phyloP scores from a whole-genome alignment of 2,888 invertebrate genomes.

The Chrysomela aeneicollis region DNA sequence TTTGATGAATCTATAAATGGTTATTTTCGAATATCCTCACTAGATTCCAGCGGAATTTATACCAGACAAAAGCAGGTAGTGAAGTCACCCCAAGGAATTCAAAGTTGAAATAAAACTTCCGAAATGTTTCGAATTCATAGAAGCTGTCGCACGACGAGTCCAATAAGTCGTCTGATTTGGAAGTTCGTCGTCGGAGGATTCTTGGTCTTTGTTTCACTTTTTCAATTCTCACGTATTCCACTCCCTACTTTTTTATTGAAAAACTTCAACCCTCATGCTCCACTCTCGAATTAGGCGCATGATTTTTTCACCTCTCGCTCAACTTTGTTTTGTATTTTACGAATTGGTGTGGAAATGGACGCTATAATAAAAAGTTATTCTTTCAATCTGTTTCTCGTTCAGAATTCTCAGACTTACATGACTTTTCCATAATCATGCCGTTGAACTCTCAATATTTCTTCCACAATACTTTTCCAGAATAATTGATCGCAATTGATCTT shows the following conservation, averaged over 20 bases:
- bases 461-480: no score
- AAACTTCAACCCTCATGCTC: slow-evolving; percentile 30
- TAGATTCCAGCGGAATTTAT: no score
- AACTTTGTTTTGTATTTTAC: background rate
- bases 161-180: slow-evolving; percentile 25
- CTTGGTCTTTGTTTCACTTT: slow-evolving; percentile 39
- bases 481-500: no score
- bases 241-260: slow-evolving; percentile 35
- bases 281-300: slow-evolving; percentile 29
- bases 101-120: background rate
- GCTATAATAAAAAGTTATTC: background rate
- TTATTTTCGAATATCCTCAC: no score
- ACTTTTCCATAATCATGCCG: background rate
- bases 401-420: background rate
- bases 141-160: slow-evolving; percentile 23
- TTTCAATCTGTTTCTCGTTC: background rate
- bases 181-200: slow-evolving; percentile 28
- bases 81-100: background rate
- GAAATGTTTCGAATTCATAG: slow-evolving; percentile 20
- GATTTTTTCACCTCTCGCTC: slow-evolving; percentile 3
- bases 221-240: slow-evolving; percentile 37
- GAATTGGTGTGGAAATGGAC: background rate
- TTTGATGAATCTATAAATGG: no score
- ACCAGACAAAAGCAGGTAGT: no score
- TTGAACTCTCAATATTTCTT: no score